Conservation (phyloP, 2,888 invertebrate species). For the Nysson spinosus region DNA sequence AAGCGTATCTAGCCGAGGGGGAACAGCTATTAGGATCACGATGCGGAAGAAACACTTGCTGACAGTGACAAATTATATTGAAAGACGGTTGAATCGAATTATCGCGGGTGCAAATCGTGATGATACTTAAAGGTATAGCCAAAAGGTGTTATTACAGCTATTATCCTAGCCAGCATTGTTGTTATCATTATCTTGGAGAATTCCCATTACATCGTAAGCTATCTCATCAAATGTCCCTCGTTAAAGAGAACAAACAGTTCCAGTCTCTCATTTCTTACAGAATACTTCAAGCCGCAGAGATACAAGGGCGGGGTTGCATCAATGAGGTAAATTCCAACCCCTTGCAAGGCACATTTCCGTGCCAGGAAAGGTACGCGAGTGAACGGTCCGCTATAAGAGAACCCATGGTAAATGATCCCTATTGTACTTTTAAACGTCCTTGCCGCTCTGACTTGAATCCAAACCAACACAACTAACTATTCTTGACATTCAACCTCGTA, state of each 20-base stretch:
- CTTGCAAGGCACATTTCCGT: conserved; percentile 34
- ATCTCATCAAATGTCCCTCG: conserved; percentile 19
- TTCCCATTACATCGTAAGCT: conserved; percentile 19
- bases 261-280: conserved; percentile 9
- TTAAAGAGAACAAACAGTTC: conserved; percentile 7
- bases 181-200: conserved; percentile 15
- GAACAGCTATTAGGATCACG: conserved; percentile 1
- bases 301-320: conserved; percentile 26
- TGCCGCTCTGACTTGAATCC: conserved; percentile 43
- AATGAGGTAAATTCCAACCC: conserved; percentile 43
- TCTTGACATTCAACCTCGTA: conserved; percentile 39
- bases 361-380: conserved; percentile 20
- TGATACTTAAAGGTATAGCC: conserved; percentile 34
- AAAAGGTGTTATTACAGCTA: conserved; percentile 39
- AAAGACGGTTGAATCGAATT: conserved; percentile 34
- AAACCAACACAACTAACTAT: conserved; percentile 3
- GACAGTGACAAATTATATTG: conserved; percentile 38
- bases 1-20: conserved; percentile 27
- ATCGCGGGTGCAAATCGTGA: conserved; percentile 32
- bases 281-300: conserved; percentile 19
- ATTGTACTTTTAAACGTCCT: conserved; percentile 71
- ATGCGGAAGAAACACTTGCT: conserved; percentile 1
- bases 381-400: conserved; percentile 59
- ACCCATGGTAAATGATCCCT: conserved; percentile 67
- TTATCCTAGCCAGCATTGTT: conserved; percentile 6